Evolutionary conservation across 2,888 invertebrate genomes (phyloP).

Genomic region (Elaeidobius kamerunicus): DNA sequence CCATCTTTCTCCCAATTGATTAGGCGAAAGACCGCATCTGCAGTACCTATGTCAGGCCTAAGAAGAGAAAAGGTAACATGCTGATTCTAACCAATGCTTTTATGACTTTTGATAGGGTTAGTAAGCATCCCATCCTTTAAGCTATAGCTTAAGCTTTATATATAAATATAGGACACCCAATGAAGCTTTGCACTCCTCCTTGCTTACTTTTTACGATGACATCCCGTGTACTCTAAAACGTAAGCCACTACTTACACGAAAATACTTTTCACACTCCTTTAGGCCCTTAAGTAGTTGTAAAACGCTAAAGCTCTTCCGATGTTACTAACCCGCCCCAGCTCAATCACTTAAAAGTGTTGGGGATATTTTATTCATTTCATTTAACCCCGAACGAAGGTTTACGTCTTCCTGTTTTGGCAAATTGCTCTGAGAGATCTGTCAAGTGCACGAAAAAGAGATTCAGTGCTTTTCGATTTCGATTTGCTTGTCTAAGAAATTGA

Average conservation of each 20-base stretch:
- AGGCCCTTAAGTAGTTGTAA: conserved; percentile 6
- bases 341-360: conserved; percentile 25
- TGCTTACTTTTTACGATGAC: too few relatives aligned
- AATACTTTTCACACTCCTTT: not conserved
- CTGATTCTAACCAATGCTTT: too few relatives aligned
- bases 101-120: too few relatives aligned
- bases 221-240: too few relatives aligned
- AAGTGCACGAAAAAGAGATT: conserved; percentile 10
- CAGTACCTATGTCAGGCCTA: too few relatives aligned
- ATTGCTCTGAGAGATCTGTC: conserved; percentile 16
- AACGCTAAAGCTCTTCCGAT: conserved; percentile 13
- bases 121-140: too few relatives aligned
- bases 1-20: too few relatives aligned
- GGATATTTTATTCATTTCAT: conserved; percentile 25
- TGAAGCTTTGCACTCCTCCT: too few relatives aligned
- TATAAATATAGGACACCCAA: too few relatives aligned
- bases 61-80: too few relatives aligned
- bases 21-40: too few relatives aligned
- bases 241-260: not conserved
- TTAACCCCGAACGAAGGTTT: conserved; percentile 15
- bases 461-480: conserved; percentile 13
- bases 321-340: conserved; percentile 1
- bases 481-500: conserved; percentile 2
- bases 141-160: too few relatives aligned
- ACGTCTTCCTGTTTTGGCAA: conserved; percentile 17